Conservation (phyloP, 2,888 invertebrate genomes). For the Philhelius pedissequus region DNA sequence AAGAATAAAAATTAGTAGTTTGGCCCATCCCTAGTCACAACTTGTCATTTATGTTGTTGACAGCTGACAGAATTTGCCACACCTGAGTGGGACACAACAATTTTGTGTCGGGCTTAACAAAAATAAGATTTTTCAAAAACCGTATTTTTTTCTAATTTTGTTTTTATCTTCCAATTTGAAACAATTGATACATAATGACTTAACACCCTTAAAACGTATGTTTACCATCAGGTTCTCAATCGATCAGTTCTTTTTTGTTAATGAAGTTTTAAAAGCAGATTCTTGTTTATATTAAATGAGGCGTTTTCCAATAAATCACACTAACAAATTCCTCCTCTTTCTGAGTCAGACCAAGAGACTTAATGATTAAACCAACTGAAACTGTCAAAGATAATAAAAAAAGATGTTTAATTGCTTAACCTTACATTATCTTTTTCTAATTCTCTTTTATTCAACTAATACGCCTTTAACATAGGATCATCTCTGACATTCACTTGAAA, state of each 20-base stretch:
- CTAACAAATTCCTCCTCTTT: not conserved
- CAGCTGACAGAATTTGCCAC: too few relatives aligned
- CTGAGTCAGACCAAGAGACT: not conserved
- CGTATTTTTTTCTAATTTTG: too few relatives aligned
- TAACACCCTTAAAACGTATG: not conserved
- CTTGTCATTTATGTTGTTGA: too few relatives aligned
- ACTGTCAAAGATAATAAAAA: not conserved
- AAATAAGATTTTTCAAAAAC: too few relatives aligned
- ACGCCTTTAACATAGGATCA: not conserved
- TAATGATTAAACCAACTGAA: not conserved
- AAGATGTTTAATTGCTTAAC: not conserved
- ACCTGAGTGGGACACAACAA: too few relatives aligned
- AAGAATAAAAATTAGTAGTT: too few relatives aligned
- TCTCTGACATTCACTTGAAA: slow-evolving; percentile 9
- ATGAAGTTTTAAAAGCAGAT: not conserved
- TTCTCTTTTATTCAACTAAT: not conserved
- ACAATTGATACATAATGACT: not conserved
- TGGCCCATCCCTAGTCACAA: too few relatives aligned
- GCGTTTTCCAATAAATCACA: slow-evolving; percentile 14
- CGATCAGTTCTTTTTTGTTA: not conserved
- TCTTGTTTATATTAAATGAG: not conserved
- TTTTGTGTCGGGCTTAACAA: too few relatives aligned
- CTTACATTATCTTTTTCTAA: slow-evolving; percentile 9
- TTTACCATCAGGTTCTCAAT: not conserved
- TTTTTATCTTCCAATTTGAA: not conserved